Evolutionary conservation across 1,140 invertebrate species (phyloP), one percentile per base, ranked within the genome.

Genomic region (Pristionchus pacificus): DNA sequence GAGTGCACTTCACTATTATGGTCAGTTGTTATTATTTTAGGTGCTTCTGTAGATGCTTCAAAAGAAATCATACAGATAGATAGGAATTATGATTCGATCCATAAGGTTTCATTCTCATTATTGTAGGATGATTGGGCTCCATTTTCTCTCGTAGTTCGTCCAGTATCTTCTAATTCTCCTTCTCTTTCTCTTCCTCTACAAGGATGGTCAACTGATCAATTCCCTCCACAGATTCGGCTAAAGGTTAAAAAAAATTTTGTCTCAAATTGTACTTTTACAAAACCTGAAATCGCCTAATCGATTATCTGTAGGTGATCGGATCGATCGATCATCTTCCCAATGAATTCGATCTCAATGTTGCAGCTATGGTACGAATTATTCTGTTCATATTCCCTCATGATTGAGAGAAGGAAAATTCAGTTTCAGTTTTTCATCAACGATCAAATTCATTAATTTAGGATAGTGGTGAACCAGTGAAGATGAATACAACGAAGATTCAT

Each of bases 1-100:
- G 58, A 33, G 60, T 80, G 31, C 74, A 67, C n/a, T 77, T 74
- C 38, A 49, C 58, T 24, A 65, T 80, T n/a, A 76, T 79, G 66
- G 62, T 77, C 27, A 33, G 19, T 29, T 10, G 31, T 19, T 49
- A 49, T 49, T 49, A 49, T n/a, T n/a, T n/a, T n/a, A n/a, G n/a
- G n/a, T n/a, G n/a, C n/a, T n/a, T n/a, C n/a, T n/a, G n/a, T n/a
- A n/a, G n/a, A n/a, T n/a, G n/a, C n/a, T n/a, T n/a, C n/a, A n/a
- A n/a, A n/a, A n/a, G n/a, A n/a, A n/a, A n/a, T n/a, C n/a, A n/a
- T n/a, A n/a, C n/a, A n/a, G n/a, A n/a, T n/a, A n/a, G n/a, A n/a
- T n/a, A n/a, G n/a, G n/a, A n/a, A n/a, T n/a, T n/a, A n/a, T n/a
- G n/a, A n/a, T n/a, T n/a, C n/a, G n/a, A n/a, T n/a, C n/a, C 14